Evolutionary conservation across 2,888 invertebrate species (phyloP).

Genomic region (Eristalis tenax): DNA sequence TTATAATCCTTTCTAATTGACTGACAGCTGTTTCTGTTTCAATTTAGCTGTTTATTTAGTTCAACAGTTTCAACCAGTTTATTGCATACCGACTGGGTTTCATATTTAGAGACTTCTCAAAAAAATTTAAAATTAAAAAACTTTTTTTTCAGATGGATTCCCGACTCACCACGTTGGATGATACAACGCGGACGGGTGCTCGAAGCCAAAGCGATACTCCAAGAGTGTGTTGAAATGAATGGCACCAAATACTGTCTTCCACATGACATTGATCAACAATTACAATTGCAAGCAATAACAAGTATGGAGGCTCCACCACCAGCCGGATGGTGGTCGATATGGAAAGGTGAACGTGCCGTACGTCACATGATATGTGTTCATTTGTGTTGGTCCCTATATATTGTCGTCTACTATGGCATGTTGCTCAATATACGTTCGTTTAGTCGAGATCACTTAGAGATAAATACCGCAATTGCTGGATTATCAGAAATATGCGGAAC

Average conservation of each 20-base stretch:
- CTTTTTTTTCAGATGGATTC: slow-evolving; percentile 79
- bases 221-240: slow-evolving; percentile 80
- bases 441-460: slow-evolving; percentile 80
- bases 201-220: slow-evolving; percentile 80
- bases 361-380: slow-evolving; percentile 80
- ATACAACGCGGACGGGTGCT: slow-evolving; percentile 80
- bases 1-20: too few species aligned
- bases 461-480: slow-evolving; percentile 81
- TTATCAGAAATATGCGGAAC: slow-evolving; percentile 80
- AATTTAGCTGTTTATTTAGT: too few species aligned
- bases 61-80: too few species aligned
- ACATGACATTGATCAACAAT: slow-evolving; percentile 80
- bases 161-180: slow-evolving; percentile 82
- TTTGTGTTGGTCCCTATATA: slow-evolving; percentile 80
- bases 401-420: slow-evolving; percentile 82
- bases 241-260: slow-evolving; percentile 79
- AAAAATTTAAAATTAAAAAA: too few species aligned
- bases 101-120: too few species aligned
- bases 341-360: slow-evolving; percentile 79
- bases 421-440: slow-evolving; percentile 82
- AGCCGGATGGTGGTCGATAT: slow-evolving; percentile 80
- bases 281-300: slow-evolving; percentile 80
- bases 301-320: slow-evolving; percentile 80
- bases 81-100: too few species aligned
- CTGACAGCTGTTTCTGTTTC: too few species aligned